Base-by-base conservation (phyloP, 2,888 invertebrate genomes). In the Onthophagus sagittarius region DNA sequence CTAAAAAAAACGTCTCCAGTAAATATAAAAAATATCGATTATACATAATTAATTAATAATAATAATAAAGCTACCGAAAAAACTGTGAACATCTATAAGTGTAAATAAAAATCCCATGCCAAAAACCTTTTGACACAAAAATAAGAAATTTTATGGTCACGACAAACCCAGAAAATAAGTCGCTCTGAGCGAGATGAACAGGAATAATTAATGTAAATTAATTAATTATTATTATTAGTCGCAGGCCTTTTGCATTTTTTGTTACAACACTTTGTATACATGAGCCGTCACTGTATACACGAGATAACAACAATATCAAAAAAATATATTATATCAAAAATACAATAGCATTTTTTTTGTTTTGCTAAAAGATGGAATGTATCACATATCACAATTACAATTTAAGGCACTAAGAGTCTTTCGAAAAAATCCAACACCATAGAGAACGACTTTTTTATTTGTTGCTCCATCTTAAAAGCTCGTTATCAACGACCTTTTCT, bases 181-280 rank as follows among this genome's bases (percentile, higher is more conserved):
- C 23, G 67, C 11, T 73, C 63, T 74, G 72, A 72, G 63, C 70
- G 69, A 75, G 15, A 23, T 32, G 15, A 23, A 31, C 23, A 31
- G 67, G 23, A 23, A 23, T 23, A 23, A 23, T 23, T 23, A 23
- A 23, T 23, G 23, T 23, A 23, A 23, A 23, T 23, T 23, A 23
- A 23, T 23, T 31, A 23, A 71, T 77, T 70, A 71, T 23, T 23
- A 71, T 71, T 79, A 82, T 83, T 82, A 82, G 82, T 82, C 76
- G 83, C 83, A 80, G 80, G 82, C 81, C 81, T 78, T 23, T 53
- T 53, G 39, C 39, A 23, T 23, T 23, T 78, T 71, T 81, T 81
- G 82, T 83, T 83, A 83, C 79, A 80, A 83, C 82, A 72, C 39
- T 15, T 15, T 67, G n/a, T 23, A 23, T 11, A 72, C n/a, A 14